Percentiles rank a stretch among this genome's conserved stretches.
Conservation (phyloP, 2,888 invertebrate species). For the Eupsilia transversa region DNA sequence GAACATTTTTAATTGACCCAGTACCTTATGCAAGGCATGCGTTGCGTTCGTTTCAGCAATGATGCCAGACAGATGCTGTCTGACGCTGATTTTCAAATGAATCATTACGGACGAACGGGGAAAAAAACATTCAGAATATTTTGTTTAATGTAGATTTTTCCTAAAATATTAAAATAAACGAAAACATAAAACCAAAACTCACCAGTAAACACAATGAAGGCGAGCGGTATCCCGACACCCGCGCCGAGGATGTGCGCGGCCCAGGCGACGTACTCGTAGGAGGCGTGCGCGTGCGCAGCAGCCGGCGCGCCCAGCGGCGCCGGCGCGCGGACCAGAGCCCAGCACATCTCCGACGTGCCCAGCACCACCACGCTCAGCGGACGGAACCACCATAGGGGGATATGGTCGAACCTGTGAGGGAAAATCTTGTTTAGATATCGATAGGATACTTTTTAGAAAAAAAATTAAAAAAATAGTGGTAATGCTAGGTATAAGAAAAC, state of each 20-base stretch:
- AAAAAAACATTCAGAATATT: neutral
- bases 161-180: neutral
- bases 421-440: neutral
- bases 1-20: neutral
- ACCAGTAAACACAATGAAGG: conserved; percentile 90
- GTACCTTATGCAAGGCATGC: neutral
- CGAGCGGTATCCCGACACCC: conserved; percentile 91
- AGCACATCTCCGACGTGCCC: conserved; percentile 91
- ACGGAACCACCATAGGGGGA: conserved; percentile 90
- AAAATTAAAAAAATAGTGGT: neutral
- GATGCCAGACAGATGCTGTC: neutral
- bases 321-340: conserved; percentile 79
- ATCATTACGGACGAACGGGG: neutral
- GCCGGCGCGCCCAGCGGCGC: conserved; percentile 49
- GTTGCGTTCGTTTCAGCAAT: neutral
- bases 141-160: neutral
- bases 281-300: conserved; percentile 60
- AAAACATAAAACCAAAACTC: conserved; percentile 25
- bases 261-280: conserved; percentile 90
- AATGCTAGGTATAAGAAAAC: neutral
- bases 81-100: neutral
- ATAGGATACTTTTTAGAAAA: neutral
- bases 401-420: conserved; percentile 80
- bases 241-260: conserved; percentile 94
- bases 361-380: conserved; percentile 91